Evolutionary conservation across 1,140 invertebrate genomes (phyloP), one percentile per base, ranked within the genome.

Genomic region (Cydia amplana): DNA sequence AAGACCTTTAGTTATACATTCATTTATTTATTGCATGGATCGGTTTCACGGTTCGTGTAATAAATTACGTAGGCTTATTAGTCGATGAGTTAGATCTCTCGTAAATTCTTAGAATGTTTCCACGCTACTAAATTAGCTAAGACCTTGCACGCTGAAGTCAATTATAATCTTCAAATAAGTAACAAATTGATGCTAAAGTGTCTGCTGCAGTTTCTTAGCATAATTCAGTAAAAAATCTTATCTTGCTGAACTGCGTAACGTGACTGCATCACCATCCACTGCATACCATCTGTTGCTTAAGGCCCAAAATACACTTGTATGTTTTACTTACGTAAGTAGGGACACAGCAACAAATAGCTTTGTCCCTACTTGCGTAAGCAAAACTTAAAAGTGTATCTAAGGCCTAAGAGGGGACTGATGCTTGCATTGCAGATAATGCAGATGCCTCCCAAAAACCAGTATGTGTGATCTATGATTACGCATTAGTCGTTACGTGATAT

Each of bases 31-130:
- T 64, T 36, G 72, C 76, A 76, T 74, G 63, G 67, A 32, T 70
- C 63, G 43, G 67, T 63, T 73, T 64, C 60, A 63, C 49, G 73
- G 77, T 82, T 80, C 79, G 79, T 83, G 81, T 80, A 67, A 80
- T 80, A 81, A 83, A 84, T 83, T 84, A 82, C 77, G 75, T 80
- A 18, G 72, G 75, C 80, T 79, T 77, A 82, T 78, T 80, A 79
- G 78, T 77, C 83, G 79, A 83, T 83, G 79, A 82, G 75, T 77
- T 80, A 81, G 80, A 87, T 88, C 85, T 84, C 82, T 77, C 79
- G 78, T 79, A 77, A 83, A 87, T 87, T 84, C 88, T 80, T 40
- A 75, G 75, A 83, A 83, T 88, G 72, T 72, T 82, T 86, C 75
- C 82, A 85, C 78, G 81, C 80, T 49, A 82, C 74, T 83, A 84